These are phyloP conservation scores for Chelonus insularis DNA, from an alignment of 1,140 invertebrate genomes.

Conservation along the genomic window DNA sequence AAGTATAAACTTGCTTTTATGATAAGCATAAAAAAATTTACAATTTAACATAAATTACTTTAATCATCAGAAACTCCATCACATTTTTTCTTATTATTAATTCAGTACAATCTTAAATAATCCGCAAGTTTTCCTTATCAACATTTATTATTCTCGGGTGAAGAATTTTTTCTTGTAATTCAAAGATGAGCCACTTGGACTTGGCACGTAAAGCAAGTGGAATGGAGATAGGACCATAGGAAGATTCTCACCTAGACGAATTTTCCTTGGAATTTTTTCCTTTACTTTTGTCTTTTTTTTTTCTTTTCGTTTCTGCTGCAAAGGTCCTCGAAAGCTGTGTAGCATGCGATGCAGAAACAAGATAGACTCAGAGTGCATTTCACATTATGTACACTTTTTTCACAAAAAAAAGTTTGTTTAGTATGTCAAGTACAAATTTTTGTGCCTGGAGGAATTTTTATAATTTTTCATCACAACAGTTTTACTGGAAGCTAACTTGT, in stretches of 20 bases:
- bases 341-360: background rate
- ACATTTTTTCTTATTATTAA: background rate
- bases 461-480: too few species aligned
- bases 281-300: background rate
- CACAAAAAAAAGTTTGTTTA: background rate
- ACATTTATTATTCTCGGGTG: background rate
- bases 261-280: background rate
- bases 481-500: background rate
- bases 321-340: background rate
- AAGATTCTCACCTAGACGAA: conserved; percentile 1
- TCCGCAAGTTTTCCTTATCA: background rate
- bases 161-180: background rate
- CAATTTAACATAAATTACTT: too few species aligned
- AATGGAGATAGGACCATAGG: background rate
- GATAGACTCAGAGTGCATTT: background rate
- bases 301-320: background rate
- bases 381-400: background rate
- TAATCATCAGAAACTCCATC: background rate
- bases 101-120: background rate
- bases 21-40: too few species aligned
- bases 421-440: too few species aligned
- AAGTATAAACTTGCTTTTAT: too few species aligned
- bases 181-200: conserved; percentile 6
- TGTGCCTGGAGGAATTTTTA: too few species aligned
- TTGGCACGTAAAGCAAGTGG: conserved; percentile 1